Evolutionary conservation across 1,140 invertebrate species (phyloP).

Genomic region (Lutraria rhynchaena): DNA sequence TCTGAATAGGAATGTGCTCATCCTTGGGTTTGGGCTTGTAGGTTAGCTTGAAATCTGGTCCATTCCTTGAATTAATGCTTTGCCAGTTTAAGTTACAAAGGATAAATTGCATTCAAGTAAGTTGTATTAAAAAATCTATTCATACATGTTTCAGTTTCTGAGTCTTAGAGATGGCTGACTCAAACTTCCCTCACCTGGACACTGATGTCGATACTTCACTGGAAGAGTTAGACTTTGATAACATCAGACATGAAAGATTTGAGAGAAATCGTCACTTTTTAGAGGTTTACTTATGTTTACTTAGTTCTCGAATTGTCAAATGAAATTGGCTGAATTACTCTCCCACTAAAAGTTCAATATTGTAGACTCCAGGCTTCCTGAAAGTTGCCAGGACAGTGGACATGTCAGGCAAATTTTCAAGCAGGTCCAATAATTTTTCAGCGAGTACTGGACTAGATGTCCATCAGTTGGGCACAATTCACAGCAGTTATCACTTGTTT

Average conservation of each 20-base stretch:
- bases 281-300: conserved; percentile 14
- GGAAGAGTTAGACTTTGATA: conserved; percentile 37
- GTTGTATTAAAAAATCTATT: too few relatives aligned
- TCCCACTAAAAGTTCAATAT: neutral
- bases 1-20: too few relatives aligned
- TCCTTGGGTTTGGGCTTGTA: too few relatives aligned
- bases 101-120: too few relatives aligned
- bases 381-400: neutral
- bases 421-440: too few relatives aligned
- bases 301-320: neutral
- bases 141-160: too few relatives aligned
- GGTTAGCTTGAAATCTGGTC: too few relatives aligned
- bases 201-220: conserved; percentile 25
- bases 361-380: neutral
- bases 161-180: neutral
- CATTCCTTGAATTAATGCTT: too few relatives aligned
- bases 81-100: too few relatives aligned
- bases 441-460: too few relatives aligned
- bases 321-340: neutral
- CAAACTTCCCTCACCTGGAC: conserved; percentile 12
- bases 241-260: conserved; percentile 46
- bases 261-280: conserved; percentile 44
- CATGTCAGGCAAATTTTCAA: neutral
- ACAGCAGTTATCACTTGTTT: too few relatives aligned
- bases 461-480: too few relatives aligned